Evolutionary conservation across 1,140 invertebrate genomes (phyloP).

Genomic region (Glossosoma conforme): DNA sequence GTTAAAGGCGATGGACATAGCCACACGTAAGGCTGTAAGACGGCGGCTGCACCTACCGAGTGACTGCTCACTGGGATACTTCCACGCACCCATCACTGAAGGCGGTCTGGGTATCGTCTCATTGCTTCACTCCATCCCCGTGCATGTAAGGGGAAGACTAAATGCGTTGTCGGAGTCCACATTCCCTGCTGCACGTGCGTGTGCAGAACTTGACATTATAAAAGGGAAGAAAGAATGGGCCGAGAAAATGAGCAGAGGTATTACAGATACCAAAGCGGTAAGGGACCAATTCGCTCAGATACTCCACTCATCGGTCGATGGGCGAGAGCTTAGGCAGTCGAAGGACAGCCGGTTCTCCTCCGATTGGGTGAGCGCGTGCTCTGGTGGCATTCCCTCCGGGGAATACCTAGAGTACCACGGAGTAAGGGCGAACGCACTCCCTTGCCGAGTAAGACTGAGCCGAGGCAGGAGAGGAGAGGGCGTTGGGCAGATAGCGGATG

Average conservation of each 20-base stretch:
- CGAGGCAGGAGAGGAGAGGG: too few species aligned
- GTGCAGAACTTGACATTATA: constrained; percentile 18
- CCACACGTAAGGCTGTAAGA: constrained; percentile 31
- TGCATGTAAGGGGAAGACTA: constrained; percentile 21
- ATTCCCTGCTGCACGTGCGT: constrained; percentile 20
- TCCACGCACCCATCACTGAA: constrained; percentile 34
- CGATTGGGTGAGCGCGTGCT: constrained; percentile 1
- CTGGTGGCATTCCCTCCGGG: neutral
- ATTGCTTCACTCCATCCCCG: constrained; percentile 14
- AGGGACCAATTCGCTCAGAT: too few species aligned
- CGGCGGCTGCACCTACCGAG: constrained; percentile 36
- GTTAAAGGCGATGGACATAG: constrained; percentile 32
- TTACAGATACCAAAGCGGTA: neutral
- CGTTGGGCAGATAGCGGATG: constrained; percentile 4
- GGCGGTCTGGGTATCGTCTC: constrained; percentile 35
- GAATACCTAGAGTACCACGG: neutral
- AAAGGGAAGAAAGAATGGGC: constrained; percentile 28
- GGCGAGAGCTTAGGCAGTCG: constrained; percentile 28
- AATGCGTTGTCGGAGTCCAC: constrained; percentile 15
- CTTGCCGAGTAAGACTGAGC: neutral
- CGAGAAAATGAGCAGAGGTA: constrained; percentile 13
- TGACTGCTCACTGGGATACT: constrained; percentile 34
- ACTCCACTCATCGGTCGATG: constrained; percentile 32
- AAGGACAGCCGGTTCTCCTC: constrained; percentile 18
- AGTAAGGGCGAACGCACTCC: neutral